Base-by-base conservation (phyloP, 2,888 invertebrate species). In the Busseola fusca region DNA sequence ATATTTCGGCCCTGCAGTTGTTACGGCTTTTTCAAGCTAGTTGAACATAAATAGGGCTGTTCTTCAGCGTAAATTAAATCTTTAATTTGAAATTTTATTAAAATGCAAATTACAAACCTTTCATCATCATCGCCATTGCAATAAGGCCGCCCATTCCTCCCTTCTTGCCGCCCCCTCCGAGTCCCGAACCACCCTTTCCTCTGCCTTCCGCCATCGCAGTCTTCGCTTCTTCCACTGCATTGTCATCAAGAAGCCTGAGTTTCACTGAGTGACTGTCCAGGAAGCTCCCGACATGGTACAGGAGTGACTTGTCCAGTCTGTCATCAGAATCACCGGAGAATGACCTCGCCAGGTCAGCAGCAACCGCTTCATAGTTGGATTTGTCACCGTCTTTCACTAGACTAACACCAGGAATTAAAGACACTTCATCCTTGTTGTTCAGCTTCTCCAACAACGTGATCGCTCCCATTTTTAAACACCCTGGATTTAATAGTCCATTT, bases 311-410 rank as follows among this genome's bases (percentile, higher is more conserved):
- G 88, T 98, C 97, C 69, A 98, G 91, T 21, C 97, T 96, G 21
- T 97, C 97, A 85, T 97, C 97, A 1, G 97, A 96, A 86, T 97
- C 97, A 67, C 97, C 96, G 0, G 97, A 97, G 85, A 97, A 96
- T 63, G 97, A 97, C 80, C 97, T 96, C 0, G 97, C 97, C 1
- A 97, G 91, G 86, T 97, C 97, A 84, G 88, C 94, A 7, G 97
- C 96, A 72, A 89, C 87, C 0, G 87, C 76, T 58, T 91, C 90
- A 27, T 97, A 96, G 64, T 97, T 95, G 64, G 97, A 96, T 2
- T 97, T 96, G 18, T 96, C 96, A 65, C 70, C 96, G 65, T 97
- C 97, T 78, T 97, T 96, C 73, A 97, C 96, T 21, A 98, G 95
- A 80, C 96, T 97, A 21, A 98, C 96, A 79, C 90, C 92, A 68